A percentile compares a stretch with the other conserved stretches of the same genome.
These are phyloP conservation scores for Coboldia fuscipes DNA, from an alignment of 1,140 invertebrate genomes.

Conservation along the genomic window DNA sequence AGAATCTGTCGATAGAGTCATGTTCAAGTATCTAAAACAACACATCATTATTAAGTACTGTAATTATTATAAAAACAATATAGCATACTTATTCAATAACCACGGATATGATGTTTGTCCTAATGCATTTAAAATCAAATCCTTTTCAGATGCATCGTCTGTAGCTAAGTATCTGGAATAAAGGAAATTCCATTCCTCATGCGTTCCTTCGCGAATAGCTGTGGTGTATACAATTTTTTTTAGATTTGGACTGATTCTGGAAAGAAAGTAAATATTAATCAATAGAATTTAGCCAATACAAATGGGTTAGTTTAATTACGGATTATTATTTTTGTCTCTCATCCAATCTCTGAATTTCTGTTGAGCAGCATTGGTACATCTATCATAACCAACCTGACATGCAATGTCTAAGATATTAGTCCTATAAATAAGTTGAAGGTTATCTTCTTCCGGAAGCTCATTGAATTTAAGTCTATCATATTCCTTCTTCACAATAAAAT, in stretches of 20 bases:
- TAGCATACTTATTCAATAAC: conserved; percentile 23
- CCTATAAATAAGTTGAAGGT: conserved; percentile 23
- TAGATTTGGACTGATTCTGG: conserved; percentile 24
- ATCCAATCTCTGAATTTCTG: conserved; percentile 24
- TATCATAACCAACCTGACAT: conserved; percentile 24
- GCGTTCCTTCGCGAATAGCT: conserved; percentile 25
- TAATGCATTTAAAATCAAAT: conserved; percentile 32
- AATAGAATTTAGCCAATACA: background rate
- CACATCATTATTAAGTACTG: background rate
- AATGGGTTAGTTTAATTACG: conserved; percentile 9
- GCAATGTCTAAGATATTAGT: conserved; percentile 24
- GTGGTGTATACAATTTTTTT: conserved; percentile 29
- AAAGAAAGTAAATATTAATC: background rate
- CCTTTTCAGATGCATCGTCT: conserved; percentile 30
- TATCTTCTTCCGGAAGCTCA: conserved; percentile 18
- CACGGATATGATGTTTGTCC: conserved; percentile 27
- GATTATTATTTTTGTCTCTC: conserved; percentile 9
- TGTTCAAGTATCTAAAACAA: conserved; percentile 21
- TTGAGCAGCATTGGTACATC: conserved; percentile 22
- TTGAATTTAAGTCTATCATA: conserved; percentile 19
- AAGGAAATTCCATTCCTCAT: conserved; percentile 29
- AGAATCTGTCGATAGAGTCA: conserved; percentile 21
- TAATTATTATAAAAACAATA: background rate
- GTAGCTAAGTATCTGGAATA: conserved; percentile 26
- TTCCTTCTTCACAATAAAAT: conserved; percentile 14